Evolutionary conservation across 2,888 invertebrate species (phyloP), one percentile per base, ranked within the genome.

Genomic region (Monochamus alternatus): DNA sequence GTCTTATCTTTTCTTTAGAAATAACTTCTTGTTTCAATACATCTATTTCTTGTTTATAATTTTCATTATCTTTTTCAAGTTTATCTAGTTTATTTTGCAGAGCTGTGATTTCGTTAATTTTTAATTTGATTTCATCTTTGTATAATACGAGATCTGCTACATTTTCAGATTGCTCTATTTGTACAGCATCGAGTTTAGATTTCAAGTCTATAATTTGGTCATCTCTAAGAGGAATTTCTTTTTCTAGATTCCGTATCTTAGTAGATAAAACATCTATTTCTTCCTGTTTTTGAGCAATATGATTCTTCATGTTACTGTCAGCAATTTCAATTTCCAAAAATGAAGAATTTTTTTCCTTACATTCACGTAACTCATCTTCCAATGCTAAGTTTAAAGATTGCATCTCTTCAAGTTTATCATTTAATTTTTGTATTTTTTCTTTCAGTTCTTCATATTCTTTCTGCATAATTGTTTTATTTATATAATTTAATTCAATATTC

Each of bases 401-500:
- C n/a, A 55, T 14, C 2, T 55, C n/a, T 55, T n/a, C 3, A 5
- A 55, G 55, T 55, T 55, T 55, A 2, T 14, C 55, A 55, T n/a
- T 14, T 30, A 64, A 30, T 22, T 0, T 47, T 47, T 62, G 3
- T 12, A 12, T 60, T 47, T 60, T 22, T 30, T 60, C 51, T 12
- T 74, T 67, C 12, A 59, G 31, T 14, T 52, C 14, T 10, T 60
- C 59, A 22, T 5, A 14, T 67, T 67, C 60, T 30, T 44, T 43
- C 38, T 64, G 4, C 3, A 32, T 52, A 31, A 31, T 47, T n/a
- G 43, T 38, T 38, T 38, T 5, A 38, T 38, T 38, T 38, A 5
- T 5, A 7, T 64, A 47, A 4, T 32, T 58, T 8, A 52, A 14
- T 3, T 38, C 10, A 30, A 2, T 38, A n/a, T 44, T 38, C 30